Evolutionary conservation across 2,888 invertebrate genomes (phyloP).

Genomic region (Drosophila recens): DNA sequence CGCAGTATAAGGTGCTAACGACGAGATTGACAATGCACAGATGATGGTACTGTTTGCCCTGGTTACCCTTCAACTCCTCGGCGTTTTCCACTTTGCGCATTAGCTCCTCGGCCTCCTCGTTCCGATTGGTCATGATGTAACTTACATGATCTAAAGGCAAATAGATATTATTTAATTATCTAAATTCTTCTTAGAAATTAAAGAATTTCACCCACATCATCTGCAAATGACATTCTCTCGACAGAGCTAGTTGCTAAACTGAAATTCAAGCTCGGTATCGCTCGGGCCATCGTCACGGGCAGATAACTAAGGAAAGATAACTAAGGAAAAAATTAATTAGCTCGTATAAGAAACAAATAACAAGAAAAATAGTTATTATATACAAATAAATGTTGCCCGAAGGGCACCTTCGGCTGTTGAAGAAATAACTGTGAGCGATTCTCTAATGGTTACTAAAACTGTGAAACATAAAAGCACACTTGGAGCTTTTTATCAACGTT

Average conservation of each 20-base stretch:
- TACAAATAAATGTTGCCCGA: no score
- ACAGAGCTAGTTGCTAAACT: conserved; percentile 98
- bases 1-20: conserved; percentile 98
- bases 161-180: not conserved
- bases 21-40: conserved; percentile 99
- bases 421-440: no score
- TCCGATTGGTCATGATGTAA: conserved; percentile 99
- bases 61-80: conserved; percentile 95
- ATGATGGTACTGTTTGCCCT: conserved; percentile 97
- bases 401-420: no score
- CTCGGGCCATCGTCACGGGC: conserved; percentile 99
- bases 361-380: no score
- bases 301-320: conserved; percentile 88
- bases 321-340: no score
- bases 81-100: conserved; percentile 93
- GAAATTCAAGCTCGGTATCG: conserved; percentile 99
- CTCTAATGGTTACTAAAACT: no score
- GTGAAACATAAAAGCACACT: no score
- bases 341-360: no score
- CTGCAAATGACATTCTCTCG: conserved; percentile 95
- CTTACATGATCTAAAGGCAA: conserved; percentile 90
- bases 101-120: conserved; percentile 98
- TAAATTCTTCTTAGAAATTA: not conserved
- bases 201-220: conserved; percentile 87
- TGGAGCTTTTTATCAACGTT: no score